Percentiles rank a stretch among this genome's conserved stretches.
phyloP scores from a whole-genome alignment of 2,797 vertebrate species.

The Trachops cirrhosus region DNA sequence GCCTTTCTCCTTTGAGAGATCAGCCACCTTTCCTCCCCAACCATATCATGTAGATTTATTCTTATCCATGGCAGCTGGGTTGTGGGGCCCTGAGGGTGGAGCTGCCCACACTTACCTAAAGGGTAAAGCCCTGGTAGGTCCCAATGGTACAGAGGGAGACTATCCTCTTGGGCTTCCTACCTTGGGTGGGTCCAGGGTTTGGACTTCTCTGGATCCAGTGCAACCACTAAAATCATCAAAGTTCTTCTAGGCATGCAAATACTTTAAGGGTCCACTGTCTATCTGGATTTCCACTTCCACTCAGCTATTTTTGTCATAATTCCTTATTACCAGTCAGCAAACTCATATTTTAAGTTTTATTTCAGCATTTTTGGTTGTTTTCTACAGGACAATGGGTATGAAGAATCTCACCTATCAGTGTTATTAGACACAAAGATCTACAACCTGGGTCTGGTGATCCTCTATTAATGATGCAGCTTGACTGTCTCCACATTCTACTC shows the following conservation, averaged over 20 bases:
- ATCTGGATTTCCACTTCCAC: not conserved
- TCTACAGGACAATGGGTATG: not conserved
- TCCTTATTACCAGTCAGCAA: not conserved
- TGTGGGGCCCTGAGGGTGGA: too few relatives aligned
- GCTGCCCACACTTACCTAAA: too few relatives aligned
- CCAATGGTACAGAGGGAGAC: fast-evolving
- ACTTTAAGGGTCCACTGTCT: not conserved
- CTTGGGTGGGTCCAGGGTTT: not conserved
- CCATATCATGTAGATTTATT: too few relatives aligned
- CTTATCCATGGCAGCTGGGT: too few relatives aligned
- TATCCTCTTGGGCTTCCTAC: not conserved
- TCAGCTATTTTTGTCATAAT: not conserved
- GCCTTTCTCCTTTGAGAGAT: too few relatives aligned
- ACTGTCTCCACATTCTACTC: not conserved
- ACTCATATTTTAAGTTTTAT: not conserved
- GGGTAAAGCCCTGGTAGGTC: not conserved
- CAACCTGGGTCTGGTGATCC: not conserved
- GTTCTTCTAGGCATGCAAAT: not conserved
- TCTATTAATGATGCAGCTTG: not conserved
- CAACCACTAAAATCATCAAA: not conserved
- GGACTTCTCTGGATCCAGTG: not conserved
- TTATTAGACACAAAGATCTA: not conserved
- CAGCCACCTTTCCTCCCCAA: too few relatives aligned
- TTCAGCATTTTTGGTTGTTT: not conserved
- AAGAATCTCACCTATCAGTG: not conserved